A percentile compares a stretch with the other conserved stretches of the same genome.
Evolutionary conservation across 2,113 vertebrate species (phyloP).

Genomic region (Oryzias celebensis): DNA sequence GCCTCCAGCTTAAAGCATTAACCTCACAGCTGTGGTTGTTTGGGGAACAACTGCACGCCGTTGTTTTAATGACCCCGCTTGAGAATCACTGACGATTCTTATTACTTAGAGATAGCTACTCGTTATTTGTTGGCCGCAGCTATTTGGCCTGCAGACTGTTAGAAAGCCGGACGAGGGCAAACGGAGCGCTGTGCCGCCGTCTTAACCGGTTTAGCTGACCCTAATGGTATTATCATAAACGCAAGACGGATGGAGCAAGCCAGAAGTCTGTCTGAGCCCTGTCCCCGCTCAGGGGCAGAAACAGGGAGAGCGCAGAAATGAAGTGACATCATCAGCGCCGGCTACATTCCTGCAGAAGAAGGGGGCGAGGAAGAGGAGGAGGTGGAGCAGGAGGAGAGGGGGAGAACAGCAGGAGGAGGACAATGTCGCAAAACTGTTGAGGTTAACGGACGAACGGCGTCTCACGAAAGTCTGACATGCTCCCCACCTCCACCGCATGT

Average conservation of each 20-base stretch:
- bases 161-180: conserved; percentile 18
- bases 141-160: conserved; percentile 37
- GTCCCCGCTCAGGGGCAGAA: conserved; percentile 56
- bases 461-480: conserved; percentile 14
- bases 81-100: conserved; percentile 39
- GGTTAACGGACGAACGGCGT: conserved; percentile 43
- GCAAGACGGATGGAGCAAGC: conserved; percentile 59
- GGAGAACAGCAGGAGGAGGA: conserved; percentile 31
- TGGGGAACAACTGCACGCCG: conserved; percentile 35
- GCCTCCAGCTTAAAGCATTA: conserved; percentile 11
- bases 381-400: background rate
- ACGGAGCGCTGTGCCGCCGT: conserved; percentile 7
- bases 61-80: conserved; percentile 59
- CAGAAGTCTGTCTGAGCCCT: conserved; percentile 16
- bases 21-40: conserved; percentile 9
- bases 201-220: conserved; percentile 56
- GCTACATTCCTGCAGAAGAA: conserved; percentile 75
- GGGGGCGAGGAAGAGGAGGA: conserved; percentile 15
- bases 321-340: conserved; percentile 81
- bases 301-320: conserved; percentile 69
- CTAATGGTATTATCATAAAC: conserved; percentile 54
- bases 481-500: conserved; percentile 18
- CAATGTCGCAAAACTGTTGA: conserved; percentile 68
- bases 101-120: conserved; percentile 31
- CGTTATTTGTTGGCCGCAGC: conserved; percentile 47